Evolutionary conservation across 1,140 invertebrate species (phyloP).

Genomic region (Drosophila pandora): DNA sequence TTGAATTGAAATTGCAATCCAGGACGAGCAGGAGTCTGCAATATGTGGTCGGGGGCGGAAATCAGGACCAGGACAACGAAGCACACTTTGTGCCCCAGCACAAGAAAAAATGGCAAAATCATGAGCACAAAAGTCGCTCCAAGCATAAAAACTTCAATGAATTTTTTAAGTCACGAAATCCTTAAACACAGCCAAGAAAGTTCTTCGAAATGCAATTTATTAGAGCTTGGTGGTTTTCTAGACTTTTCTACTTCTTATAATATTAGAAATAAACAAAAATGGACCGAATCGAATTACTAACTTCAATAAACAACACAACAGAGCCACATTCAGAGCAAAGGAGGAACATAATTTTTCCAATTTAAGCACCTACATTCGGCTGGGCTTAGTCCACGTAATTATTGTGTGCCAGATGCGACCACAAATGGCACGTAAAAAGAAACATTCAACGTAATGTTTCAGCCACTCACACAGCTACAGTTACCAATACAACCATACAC

Average conservation of each 20-base stretch:
- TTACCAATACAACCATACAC: background rate
- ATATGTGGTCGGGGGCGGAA: constrained; percentile 18
- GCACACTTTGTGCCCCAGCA: constrained; percentile 14
- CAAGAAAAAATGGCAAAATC: constrained; percentile 34
- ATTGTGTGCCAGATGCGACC: constrained; percentile 64
- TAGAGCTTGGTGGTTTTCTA: background rate
- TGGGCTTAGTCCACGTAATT: constrained; percentile 29
- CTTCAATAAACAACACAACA: constrained; percentile 26
- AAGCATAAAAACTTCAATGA: background rate
- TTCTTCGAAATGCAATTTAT: background rate
- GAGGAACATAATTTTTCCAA: constrained; percentile 36
- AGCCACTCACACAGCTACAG: constrained; percentile 27
- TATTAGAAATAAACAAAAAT: background rate
- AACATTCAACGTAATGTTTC: constrained; percentile 50
- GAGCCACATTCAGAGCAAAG: constrained; percentile 19
- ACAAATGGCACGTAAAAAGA: constrained; percentile 68
- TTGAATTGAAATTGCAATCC: constrained; percentile 53
- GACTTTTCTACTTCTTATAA: background rate
- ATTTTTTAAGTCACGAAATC: constrained; percentile 1
- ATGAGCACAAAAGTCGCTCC: constrained; percentile 12
- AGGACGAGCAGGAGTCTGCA: constrained; percentile 14
- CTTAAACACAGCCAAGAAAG: background rate
- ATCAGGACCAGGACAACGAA: constrained; percentile 8
- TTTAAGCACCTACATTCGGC: constrained; percentile 44
- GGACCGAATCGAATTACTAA: constrained; percentile 24